Conservation (phyloP, 1,140 invertebrate genomes). For the Papilio xuthus region DNA sequence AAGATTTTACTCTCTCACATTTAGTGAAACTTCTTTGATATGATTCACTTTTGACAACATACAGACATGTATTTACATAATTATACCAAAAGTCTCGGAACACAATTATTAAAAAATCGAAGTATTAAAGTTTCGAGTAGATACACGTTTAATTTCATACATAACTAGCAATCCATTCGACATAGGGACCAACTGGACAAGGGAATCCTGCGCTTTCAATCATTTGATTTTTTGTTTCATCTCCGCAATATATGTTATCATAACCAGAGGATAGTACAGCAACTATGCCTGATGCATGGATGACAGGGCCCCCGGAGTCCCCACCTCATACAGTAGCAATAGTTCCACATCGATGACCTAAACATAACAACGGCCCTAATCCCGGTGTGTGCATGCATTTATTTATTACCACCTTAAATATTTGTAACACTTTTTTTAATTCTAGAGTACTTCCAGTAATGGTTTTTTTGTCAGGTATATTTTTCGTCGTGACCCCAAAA, state of each 20-base stretch:
- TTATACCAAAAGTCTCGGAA: too few species aligned
- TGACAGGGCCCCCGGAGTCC: slow-evolving; percentile 19
- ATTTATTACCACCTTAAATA: slow-evolving; percentile 2
- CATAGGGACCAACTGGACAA: slow-evolving; percentile 7
- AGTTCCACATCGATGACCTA: slow-evolving; percentile 15
- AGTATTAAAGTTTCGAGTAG: too few species aligned
- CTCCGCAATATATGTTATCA: too few species aligned
- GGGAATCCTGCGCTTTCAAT: background rate
- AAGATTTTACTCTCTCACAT: too few species aligned
- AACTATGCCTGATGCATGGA: slow-evolving; percentile 21
- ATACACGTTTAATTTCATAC: background rate
- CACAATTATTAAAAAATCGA: too few species aligned
- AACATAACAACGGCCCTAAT: background rate
- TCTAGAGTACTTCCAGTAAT: background rate
- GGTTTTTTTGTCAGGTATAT: background rate
- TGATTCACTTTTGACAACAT: too few species aligned
- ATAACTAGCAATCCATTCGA: slow-evolving; percentile 28
- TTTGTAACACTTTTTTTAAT: slow-evolving; percentile 19
- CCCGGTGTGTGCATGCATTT: background rate
- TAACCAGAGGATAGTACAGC: background rate
- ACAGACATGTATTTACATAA: too few species aligned
- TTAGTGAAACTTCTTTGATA: too few species aligned
- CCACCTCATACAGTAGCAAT: background rate
- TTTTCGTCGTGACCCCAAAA: slow-evolving; percentile 15
- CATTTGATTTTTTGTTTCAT: too few species aligned